Evolutionary conservation across 2,888 invertebrate species (phyloP), one percentile per base, ranked within the genome.

Genomic region (Tipula confusa): DNA sequence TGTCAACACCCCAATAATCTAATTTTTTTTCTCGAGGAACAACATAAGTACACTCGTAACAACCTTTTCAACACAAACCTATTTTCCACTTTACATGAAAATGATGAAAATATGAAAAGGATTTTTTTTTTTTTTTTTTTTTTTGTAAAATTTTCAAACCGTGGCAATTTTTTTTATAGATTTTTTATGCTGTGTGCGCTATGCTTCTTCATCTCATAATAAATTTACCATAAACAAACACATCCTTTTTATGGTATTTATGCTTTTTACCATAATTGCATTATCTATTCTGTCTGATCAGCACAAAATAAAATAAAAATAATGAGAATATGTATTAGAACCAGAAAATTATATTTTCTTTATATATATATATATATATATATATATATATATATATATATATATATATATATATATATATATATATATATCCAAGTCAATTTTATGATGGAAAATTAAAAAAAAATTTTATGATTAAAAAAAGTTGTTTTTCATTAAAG

Each of bases 211-310:
- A 64, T 24, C 64, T 64, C 64, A 64, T 64, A 64, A 64, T 64
- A 64, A 64, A 64, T 64, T 64, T 64, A 64, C 64, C 64, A 64
- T 64, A 64, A 64, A 64, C 64, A 64, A 64, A 64, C 64, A 64
- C 64, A 64, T 64, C 64, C 64, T 64, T 64, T 64, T 64, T 64
- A 64, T 64, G 64, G 64, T 64, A 80, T 80, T 80, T 80, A 80
- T 80, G 80, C 80, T 80, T 43, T 82, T 82, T 36, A 82, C 28
- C 82, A 82, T 82, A 82, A 82, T 82, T 82, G 38, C 82, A 82
- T 82, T 82, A 82, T 82, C 82, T 36, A 82, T 82, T 82, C 82
- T 38, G 82, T 82, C 82, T 82, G 82, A 82, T 82, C 82, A 82
- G 82, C 82, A 82, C 31, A 80, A 80, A 80, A 80, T 2, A n/a